Percentiles rank a stretch among this genome's conserved stretches.
Conservation (phyloP, 2,797 vertebrate species). For the Sphenodon punctatus region DNA sequence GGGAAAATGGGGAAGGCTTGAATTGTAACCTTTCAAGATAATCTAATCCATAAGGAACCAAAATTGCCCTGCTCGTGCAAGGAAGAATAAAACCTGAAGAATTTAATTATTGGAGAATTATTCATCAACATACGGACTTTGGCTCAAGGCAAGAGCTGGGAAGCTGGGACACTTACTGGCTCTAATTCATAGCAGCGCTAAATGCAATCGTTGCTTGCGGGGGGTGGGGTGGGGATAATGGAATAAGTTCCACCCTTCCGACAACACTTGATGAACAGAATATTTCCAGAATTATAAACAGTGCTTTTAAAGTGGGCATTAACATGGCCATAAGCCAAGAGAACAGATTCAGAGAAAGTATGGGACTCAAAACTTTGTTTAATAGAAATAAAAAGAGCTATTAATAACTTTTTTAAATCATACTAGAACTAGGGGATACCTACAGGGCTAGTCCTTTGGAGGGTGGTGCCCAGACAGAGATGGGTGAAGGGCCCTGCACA, state of each 20-base stretch:
- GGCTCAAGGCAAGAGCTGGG: slow-evolving; percentile 18
- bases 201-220: not conserved
- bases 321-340: not conserved
- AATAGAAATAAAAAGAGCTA: too few relatives aligned
- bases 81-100: slow-evolving; percentile 67
- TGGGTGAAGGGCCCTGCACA: too few relatives aligned
- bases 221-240: slow-evolving; percentile 13
- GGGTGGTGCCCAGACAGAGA: too few relatives aligned
- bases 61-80: slow-evolving; percentile 65
- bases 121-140: slow-evolving; percentile 41
- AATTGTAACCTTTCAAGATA: slow-evolving; percentile 64
- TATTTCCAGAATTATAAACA: not conserved
- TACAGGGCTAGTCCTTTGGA: too few relatives aligned
- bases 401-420: too few relatives aligned
- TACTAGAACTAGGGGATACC: too few relatives aligned
- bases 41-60: slow-evolving; percentile 63
- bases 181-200: not conserved
- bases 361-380: not conserved
- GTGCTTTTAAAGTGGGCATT: too few relatives aligned
- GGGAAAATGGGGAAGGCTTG: slow-evolving; percentile 56
- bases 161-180: slow-evolving; percentile 3
- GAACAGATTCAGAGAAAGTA: not conserved
- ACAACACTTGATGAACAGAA: too few relatives aligned
- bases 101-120: slow-evolving; percentile 72
- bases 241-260: slow-evolving; percentile 32